phyloP scores from a whole-genome alignment of 2,888 invertebrate species.

The Xestobium rufovillosum region DNA sequence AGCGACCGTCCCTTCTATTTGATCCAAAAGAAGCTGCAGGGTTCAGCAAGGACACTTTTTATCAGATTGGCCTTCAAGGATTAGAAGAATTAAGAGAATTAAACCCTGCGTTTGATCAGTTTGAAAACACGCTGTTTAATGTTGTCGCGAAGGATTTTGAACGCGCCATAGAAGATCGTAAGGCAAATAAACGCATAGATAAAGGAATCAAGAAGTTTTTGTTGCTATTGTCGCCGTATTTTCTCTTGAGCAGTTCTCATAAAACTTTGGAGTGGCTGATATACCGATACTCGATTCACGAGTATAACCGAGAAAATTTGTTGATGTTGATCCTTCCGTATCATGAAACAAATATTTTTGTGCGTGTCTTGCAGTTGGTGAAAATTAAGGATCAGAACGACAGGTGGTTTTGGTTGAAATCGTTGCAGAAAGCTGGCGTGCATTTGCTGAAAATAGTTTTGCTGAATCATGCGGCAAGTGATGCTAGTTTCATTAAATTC shows the following conservation, averaged over 20 bases:
- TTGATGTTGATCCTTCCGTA: conserved; percentile 81
- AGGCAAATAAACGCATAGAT: conserved; percentile 71
- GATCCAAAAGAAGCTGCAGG: conserved; percentile 83
- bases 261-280: conserved; percentile 95
- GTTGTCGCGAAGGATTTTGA: conserved; percentile 70
- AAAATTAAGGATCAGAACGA: conserved; percentile 53
- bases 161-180: conserved; percentile 66
- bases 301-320: conserved; percentile 77
- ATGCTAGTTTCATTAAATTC: conserved; percentile 55
- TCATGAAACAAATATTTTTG: conserved; percentile 87
- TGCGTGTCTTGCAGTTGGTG: conserved; percentile 69
- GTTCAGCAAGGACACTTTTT: conserved; percentile 76
- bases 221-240: conserved; percentile 76
- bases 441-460: conserved; percentile 65
- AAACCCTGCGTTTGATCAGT: conserved; percentile 65
- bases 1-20: conserved; percentile 77
- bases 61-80: conserved; percentile 80
- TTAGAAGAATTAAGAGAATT: conserved; percentile 72
- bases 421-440: conserved; percentile 66
- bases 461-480: conserved; percentile 62
- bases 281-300: conserved; percentile 78
- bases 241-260: conserved; percentile 75
- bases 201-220: conserved; percentile 71
- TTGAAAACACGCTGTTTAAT: conserved; percentile 70
- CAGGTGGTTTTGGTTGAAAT: conserved; percentile 69